phyloP scores from a whole-genome alignment of 2,888 invertebrate species.

The Cyclophora punctaria region DNA sequence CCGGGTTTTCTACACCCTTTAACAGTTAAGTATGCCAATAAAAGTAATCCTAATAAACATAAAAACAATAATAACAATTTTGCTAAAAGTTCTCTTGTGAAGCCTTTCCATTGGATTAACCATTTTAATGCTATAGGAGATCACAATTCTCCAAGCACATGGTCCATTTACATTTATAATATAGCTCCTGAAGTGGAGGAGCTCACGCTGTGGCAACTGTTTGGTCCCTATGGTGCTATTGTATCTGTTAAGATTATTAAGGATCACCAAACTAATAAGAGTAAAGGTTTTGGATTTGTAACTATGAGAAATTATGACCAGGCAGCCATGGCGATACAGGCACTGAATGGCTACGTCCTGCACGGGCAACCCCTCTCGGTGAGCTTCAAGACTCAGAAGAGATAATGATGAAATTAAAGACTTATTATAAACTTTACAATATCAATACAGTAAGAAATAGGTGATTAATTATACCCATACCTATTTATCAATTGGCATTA shows the following conservation, averaged over 20 bases:
- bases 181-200: constrained; percentile 71
- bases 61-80: constrained; percentile 70
- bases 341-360: constrained; percentile 65
- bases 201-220: constrained; percentile 70
- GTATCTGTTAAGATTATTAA: constrained; percentile 73
- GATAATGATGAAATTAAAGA: constrained; percentile 65
- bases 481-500: constrained; percentile 58
- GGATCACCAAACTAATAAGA: constrained; percentile 72
- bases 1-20: constrained; percentile 71
- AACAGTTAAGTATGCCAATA: constrained; percentile 75
- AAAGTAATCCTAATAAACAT: constrained; percentile 71
- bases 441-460: constrained; percentile 71
- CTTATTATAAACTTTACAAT: constrained; percentile 58
- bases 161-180: constrained; percentile 74
- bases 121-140: constrained; percentile 68
- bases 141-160: constrained; percentile 67
- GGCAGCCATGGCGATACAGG: constrained; percentile 73
- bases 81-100: constrained; percentile 61
- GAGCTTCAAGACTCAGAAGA: constrained; percentile 74
- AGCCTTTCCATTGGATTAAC: constrained; percentile 70
- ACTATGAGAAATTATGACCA: constrained; percentile 74
- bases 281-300: constrained; percentile 73
- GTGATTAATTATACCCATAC: constrained; percentile 43
- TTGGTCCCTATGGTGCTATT: constrained; percentile 75
- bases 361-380: constrained; percentile 69